These are phyloP conservation scores for Caenorhabditis briggsae DNA, from an alignment of 1,140 invertebrate species.

Conservation along the genomic window DNA sequence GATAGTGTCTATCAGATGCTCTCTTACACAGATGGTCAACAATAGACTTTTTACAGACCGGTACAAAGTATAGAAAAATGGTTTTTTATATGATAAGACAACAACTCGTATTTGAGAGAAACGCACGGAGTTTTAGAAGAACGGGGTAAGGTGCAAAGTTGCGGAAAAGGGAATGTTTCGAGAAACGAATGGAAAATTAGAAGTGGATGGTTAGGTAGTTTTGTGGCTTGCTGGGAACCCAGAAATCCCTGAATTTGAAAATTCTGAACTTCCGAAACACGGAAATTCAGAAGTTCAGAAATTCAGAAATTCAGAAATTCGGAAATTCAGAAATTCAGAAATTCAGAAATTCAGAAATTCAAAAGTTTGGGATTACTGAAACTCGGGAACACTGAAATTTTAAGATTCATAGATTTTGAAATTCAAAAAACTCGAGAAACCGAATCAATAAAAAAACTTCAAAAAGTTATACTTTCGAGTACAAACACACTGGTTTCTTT, in stretches of 20 bases:
- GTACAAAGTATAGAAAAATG: background rate
- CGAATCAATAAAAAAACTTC: background rate
- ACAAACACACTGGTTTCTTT: background rate
- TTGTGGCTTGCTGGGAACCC: background rate
- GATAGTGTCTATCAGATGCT: constrained; percentile 34
- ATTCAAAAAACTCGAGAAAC: too few relatives aligned
- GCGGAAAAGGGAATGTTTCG: background rate
- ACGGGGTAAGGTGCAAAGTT: background rate
- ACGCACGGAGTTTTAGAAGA: background rate
- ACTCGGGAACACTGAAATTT: too few relatives aligned
- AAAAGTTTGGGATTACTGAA: too few relatives aligned
- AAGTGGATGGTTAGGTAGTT: background rate
- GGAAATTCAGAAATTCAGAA: too few relatives aligned
- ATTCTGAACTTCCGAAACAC: constrained; percentile 15
- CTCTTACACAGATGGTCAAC: background rate
- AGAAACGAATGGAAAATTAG: too few relatives aligned
- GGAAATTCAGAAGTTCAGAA: too few relatives aligned
- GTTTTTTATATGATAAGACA: constrained; percentile 1
- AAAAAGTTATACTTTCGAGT: background rate
- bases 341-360: too few relatives aligned
- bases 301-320: too few relatives aligned
- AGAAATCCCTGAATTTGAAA: too few relatives aligned
- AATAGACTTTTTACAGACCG: background rate
- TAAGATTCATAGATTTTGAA: background rate
- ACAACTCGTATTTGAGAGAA: constrained; percentile 13